These are phyloP conservation scores for Myoxocephalus aenaeus DNA, from an alignment of 2,797 vertebrate species.

Conservation along the genomic window DNA sequence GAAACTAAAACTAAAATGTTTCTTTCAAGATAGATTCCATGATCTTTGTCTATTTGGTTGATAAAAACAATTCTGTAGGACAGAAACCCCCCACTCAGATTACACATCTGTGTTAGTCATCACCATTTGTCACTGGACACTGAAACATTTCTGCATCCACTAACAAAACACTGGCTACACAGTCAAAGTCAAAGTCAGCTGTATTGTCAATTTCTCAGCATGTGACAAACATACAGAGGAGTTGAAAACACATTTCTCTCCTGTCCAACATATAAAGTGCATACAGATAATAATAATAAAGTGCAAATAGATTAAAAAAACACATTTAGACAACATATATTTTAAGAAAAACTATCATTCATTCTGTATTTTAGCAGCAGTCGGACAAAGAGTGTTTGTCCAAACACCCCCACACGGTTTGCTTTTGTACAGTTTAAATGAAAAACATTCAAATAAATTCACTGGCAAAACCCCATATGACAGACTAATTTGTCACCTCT, in stretches of 20 bases:
- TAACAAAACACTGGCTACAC: conserved; percentile 52
- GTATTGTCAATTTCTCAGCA: too few species aligned
- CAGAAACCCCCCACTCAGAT: conserved; percentile 69
- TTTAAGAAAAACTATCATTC: too few species aligned
- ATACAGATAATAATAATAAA: too few species aligned
- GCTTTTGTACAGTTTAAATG: conserved; percentile 3
- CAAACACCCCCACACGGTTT: conserved; percentile 20
- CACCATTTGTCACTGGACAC: conserved; percentile 76
- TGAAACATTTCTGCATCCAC: conserved; percentile 76
- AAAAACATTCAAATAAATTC: not conserved
- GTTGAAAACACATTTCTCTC: too few species aligned
- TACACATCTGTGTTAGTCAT: conserved; percentile 86
- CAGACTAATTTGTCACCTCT: not conserved
- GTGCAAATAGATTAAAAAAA: too few species aligned
- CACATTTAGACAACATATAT: too few species aligned
- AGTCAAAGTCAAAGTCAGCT: too few species aligned
- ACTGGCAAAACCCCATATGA: not conserved
- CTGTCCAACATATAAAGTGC: too few species aligned
- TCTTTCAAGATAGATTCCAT: conserved; percentile 10
- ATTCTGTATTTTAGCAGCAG: too few species aligned
- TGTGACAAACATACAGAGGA: too few species aligned
- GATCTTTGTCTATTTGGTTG: conserved; percentile 34
- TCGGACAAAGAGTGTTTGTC: too few species aligned
- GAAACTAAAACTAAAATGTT: not conserved
- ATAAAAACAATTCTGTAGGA: conserved; percentile 38